Percentiles rank a stretch among this genome's conserved stretches.
phyloP scores from a whole-genome alignment of 2,888 invertebrate species.

The Keiferia lycopersicella region DNA sequence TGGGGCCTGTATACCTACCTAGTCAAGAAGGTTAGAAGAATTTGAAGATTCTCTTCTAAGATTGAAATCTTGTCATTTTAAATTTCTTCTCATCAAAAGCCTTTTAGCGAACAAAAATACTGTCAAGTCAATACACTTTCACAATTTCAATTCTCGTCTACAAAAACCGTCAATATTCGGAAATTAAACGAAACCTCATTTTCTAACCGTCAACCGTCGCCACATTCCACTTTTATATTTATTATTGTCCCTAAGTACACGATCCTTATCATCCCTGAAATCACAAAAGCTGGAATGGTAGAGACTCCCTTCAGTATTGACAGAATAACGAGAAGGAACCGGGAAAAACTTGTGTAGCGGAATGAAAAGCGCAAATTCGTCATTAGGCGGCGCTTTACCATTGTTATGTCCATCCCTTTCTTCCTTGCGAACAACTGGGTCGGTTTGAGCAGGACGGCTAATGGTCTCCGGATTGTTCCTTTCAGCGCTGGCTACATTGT shows the following conservation, averaged over 20 bases:
- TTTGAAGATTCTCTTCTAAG: too few species aligned
- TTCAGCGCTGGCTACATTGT: conserved; percentile 81
- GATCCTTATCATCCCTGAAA: conserved; percentile 66
- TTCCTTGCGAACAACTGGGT: conserved; percentile 37
- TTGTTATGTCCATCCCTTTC: conserved; percentile 70
- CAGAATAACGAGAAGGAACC: conserved; percentile 74
- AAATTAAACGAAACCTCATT: conserved; percentile 40
- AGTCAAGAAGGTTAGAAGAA: too few species aligned
- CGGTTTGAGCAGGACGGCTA: conserved; percentile 61
- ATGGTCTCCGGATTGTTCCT: conserved; percentile 80
- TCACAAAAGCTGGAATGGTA: conserved; percentile 59
- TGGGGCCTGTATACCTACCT: too few species aligned
- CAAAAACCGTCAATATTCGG: conserved; percentile 31
- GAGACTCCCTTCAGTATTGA: conserved; percentile 67
- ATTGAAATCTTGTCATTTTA: not conserved
- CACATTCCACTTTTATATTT: conserved; percentile 52
- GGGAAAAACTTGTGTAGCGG: conserved; percentile 81
- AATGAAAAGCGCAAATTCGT: conserved; percentile 82
- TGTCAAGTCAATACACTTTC: conserved; percentile 10
- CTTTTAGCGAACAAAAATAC: conserved; percentile 6
- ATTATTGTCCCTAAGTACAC: conserved; percentile 61
- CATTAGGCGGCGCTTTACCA: conserved; percentile 80
- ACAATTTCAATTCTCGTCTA: conserved; percentile 21
- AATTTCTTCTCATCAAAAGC: conserved; percentile 9
- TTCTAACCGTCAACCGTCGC: conserved; percentile 37